Conservation (phyloP, 2,113 vertebrate genomes). For the Sciurus niger region DNA sequence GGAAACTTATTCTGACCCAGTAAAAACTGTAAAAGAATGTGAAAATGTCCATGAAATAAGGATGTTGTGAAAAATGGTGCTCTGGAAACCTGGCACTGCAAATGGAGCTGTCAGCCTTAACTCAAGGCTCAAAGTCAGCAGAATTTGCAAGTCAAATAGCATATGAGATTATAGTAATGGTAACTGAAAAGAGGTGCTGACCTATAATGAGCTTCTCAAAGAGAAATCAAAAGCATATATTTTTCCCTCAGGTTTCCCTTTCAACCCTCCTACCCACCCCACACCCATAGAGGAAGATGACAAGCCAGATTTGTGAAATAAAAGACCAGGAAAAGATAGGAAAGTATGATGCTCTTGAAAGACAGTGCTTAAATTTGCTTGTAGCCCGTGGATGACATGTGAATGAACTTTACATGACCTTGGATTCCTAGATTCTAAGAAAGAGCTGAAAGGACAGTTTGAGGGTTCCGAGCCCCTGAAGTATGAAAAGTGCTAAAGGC, state of each 20-base stretch:
- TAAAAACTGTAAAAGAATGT: not conserved
- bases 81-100: not conserved
- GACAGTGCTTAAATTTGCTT: not conserved
- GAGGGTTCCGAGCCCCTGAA: not conserved
- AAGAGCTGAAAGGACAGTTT: not conserved
- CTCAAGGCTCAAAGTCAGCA: not conserved
- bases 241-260: not conserved
- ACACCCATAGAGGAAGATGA: fast-evolving
- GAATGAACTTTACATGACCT: not conserved
- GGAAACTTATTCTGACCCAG: not conserved
- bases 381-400: too few relatives aligned
- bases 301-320: not conserved
- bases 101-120: not conserved
- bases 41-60: not conserved
- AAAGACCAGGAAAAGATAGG: not conserved
- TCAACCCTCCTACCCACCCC: fast-evolving
- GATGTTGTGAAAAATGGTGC: not conserved
- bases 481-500: not conserved
- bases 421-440: not conserved
- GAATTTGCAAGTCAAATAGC: not conserved
- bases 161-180: not conserved
- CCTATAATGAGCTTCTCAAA: not conserved
- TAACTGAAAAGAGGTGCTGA: not conserved
- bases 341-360: not conserved
- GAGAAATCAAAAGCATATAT: not conserved